Conservation (phyloP, 2,797 vertebrate genomes). For the Alouatta caraya region DNA sequence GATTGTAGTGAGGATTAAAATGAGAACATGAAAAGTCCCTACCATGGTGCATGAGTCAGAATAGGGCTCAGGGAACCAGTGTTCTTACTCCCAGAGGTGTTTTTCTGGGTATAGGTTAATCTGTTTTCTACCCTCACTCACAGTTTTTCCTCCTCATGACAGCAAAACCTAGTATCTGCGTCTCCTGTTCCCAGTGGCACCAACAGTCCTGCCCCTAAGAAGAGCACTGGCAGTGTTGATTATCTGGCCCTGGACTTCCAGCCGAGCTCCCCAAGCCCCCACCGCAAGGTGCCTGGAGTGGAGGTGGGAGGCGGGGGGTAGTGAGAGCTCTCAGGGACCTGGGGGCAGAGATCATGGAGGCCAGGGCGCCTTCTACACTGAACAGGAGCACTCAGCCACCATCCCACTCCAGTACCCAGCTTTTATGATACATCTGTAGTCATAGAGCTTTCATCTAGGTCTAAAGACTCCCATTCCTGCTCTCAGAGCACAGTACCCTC, state of each 20-base stretch:
- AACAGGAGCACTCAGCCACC: too few relatives aligned
- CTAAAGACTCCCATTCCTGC: not conserved
- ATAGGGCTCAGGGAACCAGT: not conserved
- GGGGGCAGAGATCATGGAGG: not conserved
- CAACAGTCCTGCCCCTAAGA: slow-evolving; percentile 96
- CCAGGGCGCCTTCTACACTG: too few relatives aligned
- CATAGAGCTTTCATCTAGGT: not conserved
- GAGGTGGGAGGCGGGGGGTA: not conserved
- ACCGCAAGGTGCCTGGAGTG: slow-evolving; percentile 91
- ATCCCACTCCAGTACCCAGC: not conserved
- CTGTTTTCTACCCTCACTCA: slow-evolving; percentile 64
- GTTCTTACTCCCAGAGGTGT: not conserved
- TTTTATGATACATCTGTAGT: fast-evolving
- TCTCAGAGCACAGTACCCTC: not conserved
- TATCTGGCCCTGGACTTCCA: slow-evolving; percentile 98
- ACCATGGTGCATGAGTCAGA: not conserved
- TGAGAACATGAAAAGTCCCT: not conserved
- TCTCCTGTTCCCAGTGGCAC: slow-evolving; percentile 96
- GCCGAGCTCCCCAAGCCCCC: slow-evolving; percentile 94
- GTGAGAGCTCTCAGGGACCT: not conserved
- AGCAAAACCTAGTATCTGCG: slow-evolving; percentile 99
- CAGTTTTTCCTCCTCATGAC: slow-evolving; percentile 62
- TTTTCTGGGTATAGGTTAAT: not conserved
- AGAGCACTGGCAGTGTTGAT: slow-evolving; percentile 94
- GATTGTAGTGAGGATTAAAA: not conserved